A percentile compares a stretch with the other conserved stretches of the same genome.
phyloP scores from a whole-genome alignment of 2,888 invertebrate genomes.

The Eupeodes luniger region DNA sequence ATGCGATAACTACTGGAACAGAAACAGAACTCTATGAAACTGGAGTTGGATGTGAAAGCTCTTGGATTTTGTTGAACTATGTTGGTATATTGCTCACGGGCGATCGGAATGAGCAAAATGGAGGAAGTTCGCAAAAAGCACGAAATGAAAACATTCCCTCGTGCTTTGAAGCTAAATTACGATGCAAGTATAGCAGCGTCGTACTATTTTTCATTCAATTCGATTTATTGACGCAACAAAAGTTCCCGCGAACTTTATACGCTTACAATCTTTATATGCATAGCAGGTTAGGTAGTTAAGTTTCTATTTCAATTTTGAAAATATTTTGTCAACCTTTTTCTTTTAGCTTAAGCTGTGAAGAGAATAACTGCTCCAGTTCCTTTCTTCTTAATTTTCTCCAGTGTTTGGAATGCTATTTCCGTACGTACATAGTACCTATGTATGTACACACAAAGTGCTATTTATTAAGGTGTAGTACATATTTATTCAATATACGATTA shows the following conservation, averaged over 20 bases:
- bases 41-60: conserved; percentile 32
- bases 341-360: no score
- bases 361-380: no score
- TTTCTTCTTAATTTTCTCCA: no score
- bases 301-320: no score
- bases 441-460: no score
- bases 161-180: conserved; percentile 68
- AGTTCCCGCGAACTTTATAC: conserved; percentile 51
- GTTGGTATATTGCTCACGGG: conserved; percentile 65
- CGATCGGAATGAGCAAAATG: conserved; percentile 54
- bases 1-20: conserved; percentile 69
- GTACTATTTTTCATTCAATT: conserved; percentile 70
- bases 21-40: conserved; percentile 55
- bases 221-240: conserved; percentile 64
- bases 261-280: conserved; percentile 37
- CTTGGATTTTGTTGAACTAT: conserved; percentile 55
- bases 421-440: no score
- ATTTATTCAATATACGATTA: no score
- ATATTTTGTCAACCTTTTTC: no score
- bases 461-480: no score
- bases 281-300: no score
- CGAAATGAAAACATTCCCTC: conserved; percentile 43
- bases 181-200: conserved; percentile 68
- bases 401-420: no score
- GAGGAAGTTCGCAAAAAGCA: conserved; percentile 39